phyloP scores from a whole-genome alignment of 2,797 vertebrate genomes.

The Chromobotia macracanthus region DNA sequence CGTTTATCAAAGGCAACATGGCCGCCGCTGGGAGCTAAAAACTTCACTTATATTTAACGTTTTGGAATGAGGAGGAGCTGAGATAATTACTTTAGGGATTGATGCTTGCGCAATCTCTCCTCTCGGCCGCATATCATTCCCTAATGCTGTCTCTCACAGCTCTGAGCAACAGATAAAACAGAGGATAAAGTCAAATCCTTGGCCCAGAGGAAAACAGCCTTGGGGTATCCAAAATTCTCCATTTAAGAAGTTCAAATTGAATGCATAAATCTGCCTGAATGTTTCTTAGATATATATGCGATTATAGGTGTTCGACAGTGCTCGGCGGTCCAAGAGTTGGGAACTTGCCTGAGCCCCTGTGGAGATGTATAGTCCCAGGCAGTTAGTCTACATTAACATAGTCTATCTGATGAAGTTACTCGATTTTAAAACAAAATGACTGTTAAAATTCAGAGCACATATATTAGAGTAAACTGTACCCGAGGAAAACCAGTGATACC shows the following conservation, averaged over 20 bases:
- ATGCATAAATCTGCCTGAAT: constrained; percentile 52
- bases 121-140: constrained; percentile 39
- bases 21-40: constrained; percentile 77
- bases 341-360: background rate
- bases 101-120: constrained; percentile 44
- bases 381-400: background rate
- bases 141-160: constrained; percentile 10
- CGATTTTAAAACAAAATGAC: background rate
- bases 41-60: constrained; percentile 82
- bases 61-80: constrained; percentile 81
- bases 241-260: constrained; percentile 53
- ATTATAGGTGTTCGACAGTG: constrained; percentile 8
- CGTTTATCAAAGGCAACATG: constrained; percentile 85
- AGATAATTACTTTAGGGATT: constrained; percentile 79
- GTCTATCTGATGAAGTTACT: constrained; percentile 7
- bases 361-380: constrained; percentile 31
- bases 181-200: constrained; percentile 31
- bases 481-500: background rate
- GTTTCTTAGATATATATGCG: constrained; percentile 41
- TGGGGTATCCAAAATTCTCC: constrained; percentile 26
- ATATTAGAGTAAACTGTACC: background rate
- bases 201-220: constrained; percentile 27
- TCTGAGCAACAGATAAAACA: constrained; percentile 45
- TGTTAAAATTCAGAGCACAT: background rate
- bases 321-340: background rate